Evolutionary conservation across 2,888 invertebrate species (phyloP).

Genomic region (Ptilodon capucinus): DNA sequence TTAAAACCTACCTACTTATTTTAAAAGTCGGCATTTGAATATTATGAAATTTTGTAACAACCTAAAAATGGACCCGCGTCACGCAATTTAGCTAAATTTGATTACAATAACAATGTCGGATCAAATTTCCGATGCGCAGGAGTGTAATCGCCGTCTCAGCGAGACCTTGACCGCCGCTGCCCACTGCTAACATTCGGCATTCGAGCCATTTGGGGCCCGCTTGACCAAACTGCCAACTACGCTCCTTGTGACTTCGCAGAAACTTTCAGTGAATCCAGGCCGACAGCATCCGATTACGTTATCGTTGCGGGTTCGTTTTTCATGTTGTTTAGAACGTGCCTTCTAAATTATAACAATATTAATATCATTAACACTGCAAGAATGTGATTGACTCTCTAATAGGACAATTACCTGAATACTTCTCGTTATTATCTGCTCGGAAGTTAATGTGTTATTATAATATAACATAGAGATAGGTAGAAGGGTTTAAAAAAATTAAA

Average conservation of each 20-base stretch:
- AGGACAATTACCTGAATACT: background rate
- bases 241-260: constrained; percentile 59
- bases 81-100: constrained; percentile 36
- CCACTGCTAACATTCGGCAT: constrained; percentile 47
- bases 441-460: background rate
- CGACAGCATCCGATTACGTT: constrained; percentile 52
- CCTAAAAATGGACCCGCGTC: constrained; percentile 19
- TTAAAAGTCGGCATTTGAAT: background rate
- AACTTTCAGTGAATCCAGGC: constrained; percentile 43
- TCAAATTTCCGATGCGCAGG: constrained; percentile 61
- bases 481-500: too few relatives aligned
- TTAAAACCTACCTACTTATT: background rate
- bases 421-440: background rate
- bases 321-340: constrained; percentile 31
- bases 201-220: constrained; percentile 32
- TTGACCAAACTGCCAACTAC: constrained; percentile 41
- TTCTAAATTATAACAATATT: constrained; percentile 15
- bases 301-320: constrained; percentile 42
- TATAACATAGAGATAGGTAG: too few relatives aligned
- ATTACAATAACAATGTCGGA: constrained; percentile 43
- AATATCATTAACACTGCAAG: constrained; percentile 22
- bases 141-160: constrained; percentile 51
- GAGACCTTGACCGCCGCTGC: constrained; percentile 68
- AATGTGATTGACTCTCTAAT: constrained; percentile 20
- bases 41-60: constrained; percentile 4